Evolutionary conservation across 2,113 vertebrate species (phyloP).

Genomic region (Pteruthius melanotis): DNA sequence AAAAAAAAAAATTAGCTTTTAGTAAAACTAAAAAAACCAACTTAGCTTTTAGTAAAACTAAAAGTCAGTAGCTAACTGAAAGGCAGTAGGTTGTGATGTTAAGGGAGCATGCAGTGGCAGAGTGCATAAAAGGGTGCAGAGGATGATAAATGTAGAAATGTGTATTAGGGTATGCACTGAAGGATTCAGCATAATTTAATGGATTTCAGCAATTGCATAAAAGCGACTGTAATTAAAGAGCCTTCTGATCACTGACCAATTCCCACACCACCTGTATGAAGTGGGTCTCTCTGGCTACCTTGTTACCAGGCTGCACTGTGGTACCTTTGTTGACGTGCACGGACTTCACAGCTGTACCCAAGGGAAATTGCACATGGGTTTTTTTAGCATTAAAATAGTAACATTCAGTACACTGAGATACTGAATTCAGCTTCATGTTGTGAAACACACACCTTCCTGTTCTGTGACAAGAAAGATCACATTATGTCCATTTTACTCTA

Average conservation of each 20-base stretch:
- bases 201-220: neutral
- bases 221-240: neutral
- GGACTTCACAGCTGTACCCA: neutral
- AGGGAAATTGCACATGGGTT: neutral
- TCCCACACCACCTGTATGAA: neutral
- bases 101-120: neutral
- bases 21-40: neutral
- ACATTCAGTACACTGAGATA: neutral
- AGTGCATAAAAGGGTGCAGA: neutral
- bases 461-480: neutral
- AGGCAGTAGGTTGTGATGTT: neutral
- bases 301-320: neutral
- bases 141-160: neutral
- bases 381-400: neutral
- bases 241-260: neutral
- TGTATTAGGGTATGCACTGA: neutral
- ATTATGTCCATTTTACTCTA: neutral
- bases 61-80: neutral
- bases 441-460: neutral
- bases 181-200: neutral
- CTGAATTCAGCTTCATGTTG: neutral
- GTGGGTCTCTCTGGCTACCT: neutral
- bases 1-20: neutral
- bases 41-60: neutral
- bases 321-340: neutral